A percentile compares a stretch with the other conserved stretches of the same genome.
Evolutionary conservation across 2,888 invertebrate genomes (phyloP).

Genomic region (Tanytarsus gracilentus): DNA sequence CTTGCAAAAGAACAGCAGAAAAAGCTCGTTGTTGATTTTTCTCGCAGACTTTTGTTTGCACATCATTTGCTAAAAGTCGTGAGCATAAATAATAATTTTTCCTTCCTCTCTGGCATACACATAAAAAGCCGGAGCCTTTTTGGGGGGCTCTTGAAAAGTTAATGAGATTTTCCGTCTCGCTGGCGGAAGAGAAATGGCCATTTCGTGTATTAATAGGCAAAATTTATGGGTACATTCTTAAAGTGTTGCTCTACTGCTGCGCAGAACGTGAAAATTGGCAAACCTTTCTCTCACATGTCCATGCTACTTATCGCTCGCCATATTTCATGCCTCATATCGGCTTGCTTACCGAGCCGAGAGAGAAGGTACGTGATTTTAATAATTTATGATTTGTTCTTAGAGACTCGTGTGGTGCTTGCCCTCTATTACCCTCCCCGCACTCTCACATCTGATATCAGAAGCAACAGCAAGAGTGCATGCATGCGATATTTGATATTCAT

Average conservation of each 20-base stretch:
- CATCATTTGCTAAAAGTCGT: too few relatives aligned
- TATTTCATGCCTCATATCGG: constrained; percentile 18
- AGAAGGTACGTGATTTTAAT: constrained; percentile 28
- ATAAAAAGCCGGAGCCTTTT: background rate
- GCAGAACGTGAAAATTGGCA: constrained; percentile 9
- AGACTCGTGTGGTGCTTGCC: constrained; percentile 22
- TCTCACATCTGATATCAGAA: too few relatives aligned
- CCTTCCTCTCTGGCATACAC: background rate
- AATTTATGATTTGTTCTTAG: constrained; percentile 27
- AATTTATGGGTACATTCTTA: constrained; percentile 3
- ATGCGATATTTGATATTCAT: too few relatives aligned
- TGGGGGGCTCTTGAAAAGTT: background rate
- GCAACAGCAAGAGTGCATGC: too few relatives aligned
- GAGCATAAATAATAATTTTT: too few relatives aligned
- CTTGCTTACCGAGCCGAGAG: constrained; percentile 17
- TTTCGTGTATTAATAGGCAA: background rate
- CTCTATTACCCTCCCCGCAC: too few relatives aligned
- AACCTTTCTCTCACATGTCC: background rate
- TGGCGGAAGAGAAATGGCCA: background rate
- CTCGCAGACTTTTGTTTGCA: too few relatives aligned
- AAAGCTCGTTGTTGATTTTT: too few relatives aligned
- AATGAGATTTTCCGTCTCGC: constrained; percentile 2
- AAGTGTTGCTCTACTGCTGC: background rate
- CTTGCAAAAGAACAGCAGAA: too few relatives aligned
- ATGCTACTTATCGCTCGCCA: background rate